A percentile compares a stretch with the other conserved stretches of the same genome.
These are phyloP conservation scores for Tachina grossa DNA, from an alignment of 2,888 invertebrate genomes.

Conservation along the genomic window DNA sequence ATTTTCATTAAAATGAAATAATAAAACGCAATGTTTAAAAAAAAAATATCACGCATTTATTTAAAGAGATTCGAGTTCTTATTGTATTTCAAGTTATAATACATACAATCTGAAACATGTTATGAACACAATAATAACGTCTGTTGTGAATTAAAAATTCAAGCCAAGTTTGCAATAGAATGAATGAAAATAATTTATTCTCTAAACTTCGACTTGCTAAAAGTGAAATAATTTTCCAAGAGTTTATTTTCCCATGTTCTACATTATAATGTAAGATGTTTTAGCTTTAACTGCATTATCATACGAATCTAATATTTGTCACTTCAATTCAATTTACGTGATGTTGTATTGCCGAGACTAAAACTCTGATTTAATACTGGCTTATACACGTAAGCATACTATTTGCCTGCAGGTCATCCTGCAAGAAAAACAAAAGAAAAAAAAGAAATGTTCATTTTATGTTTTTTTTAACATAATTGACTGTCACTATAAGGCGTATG, in stretches of 20 bases:
- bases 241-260: not conserved
- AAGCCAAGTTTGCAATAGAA: no score
- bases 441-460: conserved; percentile 27
- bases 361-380: not conserved
- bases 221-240: not conserved
- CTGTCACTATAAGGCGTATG: conserved; percentile 63
- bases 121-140: no score
- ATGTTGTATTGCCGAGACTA: conserved; percentile 3
- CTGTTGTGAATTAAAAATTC: no score
- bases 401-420: conserved; percentile 25
- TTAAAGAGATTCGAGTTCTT: no score
- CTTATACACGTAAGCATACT: not conserved
- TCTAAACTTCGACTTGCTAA: no score
- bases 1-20: not conserved
- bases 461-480: conserved; percentile 68
- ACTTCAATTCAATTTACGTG: conserved; percentile 17
- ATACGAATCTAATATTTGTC: not conserved
- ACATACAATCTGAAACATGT: no score
- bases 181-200: no score
- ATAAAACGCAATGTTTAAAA: not conserved
- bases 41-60: no score
- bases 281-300: not conserved
- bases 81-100: no score
- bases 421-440: conserved; percentile 16
- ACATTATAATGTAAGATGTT: no score